Evolutionary conservation across 1,140 invertebrate species (phyloP).

Genomic region (Drosophila tropicalis): DNA sequence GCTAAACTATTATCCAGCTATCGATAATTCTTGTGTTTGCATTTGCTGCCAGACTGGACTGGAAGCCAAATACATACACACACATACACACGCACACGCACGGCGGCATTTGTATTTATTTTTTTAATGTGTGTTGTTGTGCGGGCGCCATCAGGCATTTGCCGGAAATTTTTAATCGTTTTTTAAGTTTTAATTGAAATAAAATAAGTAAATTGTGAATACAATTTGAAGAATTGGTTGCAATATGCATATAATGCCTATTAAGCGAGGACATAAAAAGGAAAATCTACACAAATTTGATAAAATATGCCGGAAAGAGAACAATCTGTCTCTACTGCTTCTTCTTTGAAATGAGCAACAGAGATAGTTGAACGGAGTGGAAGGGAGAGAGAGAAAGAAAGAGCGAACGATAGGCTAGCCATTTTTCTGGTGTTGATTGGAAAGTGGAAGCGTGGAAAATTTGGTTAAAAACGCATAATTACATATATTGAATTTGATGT

Average conservation of each 20-base stretch:
- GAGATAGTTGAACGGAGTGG: neutral
- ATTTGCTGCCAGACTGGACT: neutral
- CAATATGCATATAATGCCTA: neutral
- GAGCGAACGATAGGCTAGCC: neutral
- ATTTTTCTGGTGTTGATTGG: conserved; percentile 10
- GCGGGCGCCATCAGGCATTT: conserved; percentile 10
- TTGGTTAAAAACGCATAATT: neutral
- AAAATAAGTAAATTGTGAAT: neutral
- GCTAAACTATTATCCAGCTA: neutral
- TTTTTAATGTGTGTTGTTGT: conserved; percentile 14
- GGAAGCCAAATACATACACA: conserved; percentile 11
- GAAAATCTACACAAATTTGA: neutral
- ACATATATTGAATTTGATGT: neutral
- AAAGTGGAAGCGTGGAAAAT: conserved; percentile 13
- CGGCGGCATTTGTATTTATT: conserved; percentile 9
- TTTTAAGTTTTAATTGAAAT: neutral
- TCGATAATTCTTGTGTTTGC: neutral
- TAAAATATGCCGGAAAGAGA: conserved; percentile 9
- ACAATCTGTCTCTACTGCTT: conserved; percentile 7
- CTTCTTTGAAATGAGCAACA: conserved; percentile 1
- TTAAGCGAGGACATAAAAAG: neutral
- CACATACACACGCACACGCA: neutral
- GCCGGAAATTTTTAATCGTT: conserved; percentile 6
- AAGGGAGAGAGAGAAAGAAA: neutral
- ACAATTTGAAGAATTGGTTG: neutral